Evolutionary conservation across 92 coral and sea anemone genomes (phyloP), one percentile per base, ranked within the genome.

Genomic region (Epizoanthus ramosus): DNA sequence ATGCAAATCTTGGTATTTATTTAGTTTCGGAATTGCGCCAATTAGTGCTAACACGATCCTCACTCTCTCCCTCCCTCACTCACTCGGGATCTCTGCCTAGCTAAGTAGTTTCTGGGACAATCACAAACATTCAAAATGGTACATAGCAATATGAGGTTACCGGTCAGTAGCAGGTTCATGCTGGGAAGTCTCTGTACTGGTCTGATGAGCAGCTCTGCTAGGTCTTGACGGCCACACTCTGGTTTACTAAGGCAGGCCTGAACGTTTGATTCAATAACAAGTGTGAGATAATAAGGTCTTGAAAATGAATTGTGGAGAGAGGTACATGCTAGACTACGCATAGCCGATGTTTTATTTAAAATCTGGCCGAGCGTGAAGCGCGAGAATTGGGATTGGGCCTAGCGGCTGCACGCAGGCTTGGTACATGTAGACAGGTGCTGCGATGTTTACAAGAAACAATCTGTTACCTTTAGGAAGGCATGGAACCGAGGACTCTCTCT

Each of bases 131-230:
- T 28, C 31, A 28, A 28, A 28, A 28, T 28, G 31, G 2, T 28
- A 28, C 31, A 2, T 28, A 28, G 31, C 6, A 37, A 3, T 37
- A 37, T 37, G 43, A 37, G 3, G 61, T 81, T 53, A 94, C 99
- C 98, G 79, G 97, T 85, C 41, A 96, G 77, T 54, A 96, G 90
- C 22, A 96, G 89, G 73, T 90, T 96, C 96, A 96, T 92, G 87
- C 97, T 92, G 17, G 98, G 99, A 19, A 96, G 89, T 80, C 99
- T 87, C 67, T 96, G 99, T 4, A 96, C 99, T 0, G 99, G 99
- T 87, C 99, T 88, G 65, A 96, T 96, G 12, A 96, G 82, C 31
- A 96, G 85, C 52, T 96, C 99, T 16, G 96, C 92, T 67, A 96
- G 85, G 61, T 88, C 88, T 82, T 96, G 99, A 19, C 99, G 92